Percentiles rank a stretch among this genome's conserved stretches.
These are phyloP conservation scores for Drosophila infuscata DNA, from an alignment of 2,888 invertebrate genomes.

Conservation along the genomic window DNA sequence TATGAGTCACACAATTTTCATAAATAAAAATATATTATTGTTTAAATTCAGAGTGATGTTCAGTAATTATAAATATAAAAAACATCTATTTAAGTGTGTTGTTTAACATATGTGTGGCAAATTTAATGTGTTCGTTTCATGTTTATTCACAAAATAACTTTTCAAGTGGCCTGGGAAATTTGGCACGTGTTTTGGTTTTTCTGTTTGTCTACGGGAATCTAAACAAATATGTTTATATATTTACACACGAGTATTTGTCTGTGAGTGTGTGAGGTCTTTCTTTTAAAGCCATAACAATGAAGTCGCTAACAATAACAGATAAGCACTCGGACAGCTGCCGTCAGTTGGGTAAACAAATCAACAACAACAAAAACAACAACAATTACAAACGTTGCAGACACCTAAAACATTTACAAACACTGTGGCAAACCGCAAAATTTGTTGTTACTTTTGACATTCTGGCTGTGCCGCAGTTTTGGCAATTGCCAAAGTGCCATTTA, in stretches of 20 bases:
- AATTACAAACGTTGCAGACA: slow-evolving; percentile 43
- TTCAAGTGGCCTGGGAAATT: slow-evolving; percentile 50
- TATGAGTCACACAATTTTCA: slow-evolving; percentile 17
- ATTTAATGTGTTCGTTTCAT: slow-evolving; percentile 30
- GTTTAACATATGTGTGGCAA: not conserved
- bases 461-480: slow-evolving; percentile 19
- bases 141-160: slow-evolving; percentile 30
- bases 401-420: slow-evolving; percentile 64
- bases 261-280: slow-evolving; percentile 13
- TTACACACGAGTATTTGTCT: not conserved
- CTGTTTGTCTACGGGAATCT: slow-evolving; percentile 29
- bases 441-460: slow-evolving; percentile 35
- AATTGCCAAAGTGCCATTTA: slow-evolving; percentile 37
- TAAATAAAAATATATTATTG: not conserved
- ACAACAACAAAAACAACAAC: slow-evolving; percentile 28
- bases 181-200: slow-evolving; percentile 44
- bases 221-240: slow-evolving; percentile 18
- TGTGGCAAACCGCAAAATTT: slow-evolving; percentile 49
- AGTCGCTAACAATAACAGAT: slow-evolving; percentile 59
- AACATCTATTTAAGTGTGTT: slow-evolving; percentile 4
- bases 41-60: not conserved
- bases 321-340: slow-evolving; percentile 43
- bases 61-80: slow-evolving; percentile 4
- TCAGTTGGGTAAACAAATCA: slow-evolving; percentile 60
- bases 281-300: slow-evolving; percentile 62